phyloP scores from a whole-genome alignment of 2,113 vertebrate species.

The Nesogale talazaci region DNA sequence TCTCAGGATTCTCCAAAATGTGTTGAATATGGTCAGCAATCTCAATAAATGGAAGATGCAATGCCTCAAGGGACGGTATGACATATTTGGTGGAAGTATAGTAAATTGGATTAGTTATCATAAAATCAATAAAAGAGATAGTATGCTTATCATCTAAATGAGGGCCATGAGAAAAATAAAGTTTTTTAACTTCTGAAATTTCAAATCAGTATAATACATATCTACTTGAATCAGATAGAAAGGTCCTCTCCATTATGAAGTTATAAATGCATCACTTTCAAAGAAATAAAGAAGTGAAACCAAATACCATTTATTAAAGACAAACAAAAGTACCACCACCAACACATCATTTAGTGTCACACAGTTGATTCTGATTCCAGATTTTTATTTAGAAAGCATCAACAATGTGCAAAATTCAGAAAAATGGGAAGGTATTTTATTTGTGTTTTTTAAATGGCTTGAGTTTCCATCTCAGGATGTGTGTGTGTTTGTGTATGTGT shows the following conservation, averaged over 20 bases:
- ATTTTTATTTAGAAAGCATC: background rate
- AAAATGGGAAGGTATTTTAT: background rate
- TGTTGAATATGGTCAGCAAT: background rate
- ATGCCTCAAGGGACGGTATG: background rate
- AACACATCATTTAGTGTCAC: background rate
- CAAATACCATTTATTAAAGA: too few species aligned
- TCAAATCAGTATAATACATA: background rate
- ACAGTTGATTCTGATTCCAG: background rate
- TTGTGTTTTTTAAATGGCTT: background rate
- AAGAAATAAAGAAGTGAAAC: background rate
- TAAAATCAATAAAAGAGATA: slow-evolving; percentile 41
- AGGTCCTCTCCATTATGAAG: background rate
- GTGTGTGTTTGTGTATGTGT: background rate
- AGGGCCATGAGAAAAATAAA: slow-evolving; percentile 14
- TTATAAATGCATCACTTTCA: background rate
- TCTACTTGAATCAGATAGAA: background rate
- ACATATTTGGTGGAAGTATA: slow-evolving; percentile 4
- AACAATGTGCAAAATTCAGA: background rate
- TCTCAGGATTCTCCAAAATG: background rate
- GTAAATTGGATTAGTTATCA: slow-evolving; percentile 40
- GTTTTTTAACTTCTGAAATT: background rate
- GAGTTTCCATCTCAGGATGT: background rate
- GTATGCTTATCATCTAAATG: background rate
- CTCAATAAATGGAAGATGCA: background rate
- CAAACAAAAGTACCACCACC: too few species aligned